Conservation (phyloP, 2,888 invertebrate genomes). For the Argyra leucocephala region DNA sequence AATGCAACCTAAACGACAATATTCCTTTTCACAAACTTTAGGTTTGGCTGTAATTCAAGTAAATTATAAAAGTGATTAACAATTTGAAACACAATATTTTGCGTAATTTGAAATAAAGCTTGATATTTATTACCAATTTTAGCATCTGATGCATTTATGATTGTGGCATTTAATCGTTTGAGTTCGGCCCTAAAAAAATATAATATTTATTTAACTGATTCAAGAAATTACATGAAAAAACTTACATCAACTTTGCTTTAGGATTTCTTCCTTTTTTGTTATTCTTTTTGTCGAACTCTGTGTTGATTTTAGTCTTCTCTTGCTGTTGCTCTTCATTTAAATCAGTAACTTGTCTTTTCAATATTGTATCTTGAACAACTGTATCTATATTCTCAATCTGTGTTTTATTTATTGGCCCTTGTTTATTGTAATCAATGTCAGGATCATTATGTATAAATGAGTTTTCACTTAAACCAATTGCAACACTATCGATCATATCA, state of each 20-base stretch:
- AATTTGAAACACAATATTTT: too few relatives aligned
- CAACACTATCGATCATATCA: constrained; percentile 52
- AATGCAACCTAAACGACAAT: constrained; percentile 57
- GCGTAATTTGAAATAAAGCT: too few relatives aligned
- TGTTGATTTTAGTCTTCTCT: neutral
- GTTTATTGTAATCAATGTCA: constrained; percentile 27
- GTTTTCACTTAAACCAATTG: constrained; percentile 51
- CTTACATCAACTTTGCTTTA: neutral
- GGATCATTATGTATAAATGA: constrained; percentile 44
- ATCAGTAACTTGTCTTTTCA: constrained; percentile 10
- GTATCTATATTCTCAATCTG: constrained; percentile 23
- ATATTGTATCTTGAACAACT: constrained; percentile 33
- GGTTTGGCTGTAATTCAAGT: constrained; percentile 7
- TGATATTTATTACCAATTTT: constrained; percentile 30
- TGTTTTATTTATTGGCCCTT: constrained; percentile 2
- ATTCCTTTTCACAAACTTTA: constrained; percentile 46
- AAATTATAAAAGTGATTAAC: too few relatives aligned
- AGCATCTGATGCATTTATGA: constrained; percentile 47
- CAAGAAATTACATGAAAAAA: constrained; percentile 7
- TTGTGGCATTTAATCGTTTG: constrained; percentile 55
- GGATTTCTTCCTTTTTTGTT: neutral
- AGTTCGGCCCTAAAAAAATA: constrained; percentile 44
- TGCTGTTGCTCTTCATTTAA: neutral
- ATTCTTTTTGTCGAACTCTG: neutral
- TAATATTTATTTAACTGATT: constrained; percentile 12